phyloP scores from a whole-genome alignment of 1,140 invertebrate species.

The Hetaerina americana region DNA sequence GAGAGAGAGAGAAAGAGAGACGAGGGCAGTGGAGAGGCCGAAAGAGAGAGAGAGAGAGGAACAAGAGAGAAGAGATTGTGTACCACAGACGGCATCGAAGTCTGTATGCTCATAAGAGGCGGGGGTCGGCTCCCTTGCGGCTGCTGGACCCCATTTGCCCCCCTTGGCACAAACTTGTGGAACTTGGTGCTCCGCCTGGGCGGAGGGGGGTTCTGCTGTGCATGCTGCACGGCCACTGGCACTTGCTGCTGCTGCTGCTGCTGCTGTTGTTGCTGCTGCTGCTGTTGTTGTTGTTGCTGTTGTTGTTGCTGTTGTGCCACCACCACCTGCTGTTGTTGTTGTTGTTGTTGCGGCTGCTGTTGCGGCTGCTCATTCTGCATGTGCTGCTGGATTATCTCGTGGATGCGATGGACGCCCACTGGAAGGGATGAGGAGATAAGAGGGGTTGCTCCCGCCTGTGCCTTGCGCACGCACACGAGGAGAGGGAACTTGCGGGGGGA shows the following conservation, averaged over 20 bases:
- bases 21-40: too few relatives aligned
- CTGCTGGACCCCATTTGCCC: background rate
- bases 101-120: conserved; percentile 35
- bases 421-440: conserved; percentile 18
- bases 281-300: conserved; percentile 4
- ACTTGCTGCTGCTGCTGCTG: background rate
- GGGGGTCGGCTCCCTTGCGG: conserved; percentile 32
- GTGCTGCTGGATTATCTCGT: conserved; percentile 40
- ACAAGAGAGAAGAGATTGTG: too few relatives aligned
- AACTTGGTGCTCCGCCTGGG: conserved; percentile 33
- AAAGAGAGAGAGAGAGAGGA: too few relatives aligned
- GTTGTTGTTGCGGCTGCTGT: background rate
- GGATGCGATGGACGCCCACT: conserved; percentile 47
- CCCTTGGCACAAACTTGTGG: conserved; percentile 16
- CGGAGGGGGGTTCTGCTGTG: conserved; percentile 17
- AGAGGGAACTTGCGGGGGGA: too few relatives aligned
- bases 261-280: conserved; percentile 5
- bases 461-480: too few relatives aligned
- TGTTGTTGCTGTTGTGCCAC: background rate
- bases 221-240: too few relatives aligned
- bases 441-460: too few relatives aligned
- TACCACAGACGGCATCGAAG: conserved; percentile 30
- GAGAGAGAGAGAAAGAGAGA: too few relatives aligned
- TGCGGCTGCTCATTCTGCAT: conserved; percentile 7
- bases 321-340: too few relatives aligned